A percentile compares a stretch with the other conserved stretches of the same genome.
Conservation (phyloP, 1,140 invertebrate species). For the Sminthurinus signatus region DNA sequence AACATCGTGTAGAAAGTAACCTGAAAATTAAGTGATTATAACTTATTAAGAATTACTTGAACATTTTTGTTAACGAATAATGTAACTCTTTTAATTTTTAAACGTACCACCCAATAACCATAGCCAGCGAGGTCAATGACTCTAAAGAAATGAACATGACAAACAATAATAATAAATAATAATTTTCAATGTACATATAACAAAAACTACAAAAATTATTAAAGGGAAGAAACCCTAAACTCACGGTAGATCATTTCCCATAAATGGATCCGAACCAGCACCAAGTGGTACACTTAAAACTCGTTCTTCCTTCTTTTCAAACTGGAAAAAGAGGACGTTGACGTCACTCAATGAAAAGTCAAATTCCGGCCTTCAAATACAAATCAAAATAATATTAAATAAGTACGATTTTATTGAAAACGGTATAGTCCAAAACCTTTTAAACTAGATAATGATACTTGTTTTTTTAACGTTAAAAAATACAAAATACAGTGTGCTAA, state of each 20-base stretch:
- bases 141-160: conserved; percentile 13
- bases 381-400: neutral
- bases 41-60: too few relatives aligned
- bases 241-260: conserved; percentile 26
- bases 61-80: too few relatives aligned
- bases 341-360: neutral
- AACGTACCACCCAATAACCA: conserved; percentile 18
- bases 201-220: neutral
- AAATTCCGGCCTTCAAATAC: neutral
- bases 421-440: neutral
- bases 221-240: neutral
- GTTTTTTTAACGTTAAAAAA: too few relatives aligned
- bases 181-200: neutral
- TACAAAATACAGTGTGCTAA: too few relatives aligned
- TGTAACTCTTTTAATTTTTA: neutral
- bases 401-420: too few relatives aligned
- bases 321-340: neutral
- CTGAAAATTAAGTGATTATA: too few relatives aligned
- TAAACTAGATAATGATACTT: too few relatives aligned
- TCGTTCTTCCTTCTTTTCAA: neutral
- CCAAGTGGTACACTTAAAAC: conserved; percentile 14
- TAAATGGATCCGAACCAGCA: conserved; percentile 15
- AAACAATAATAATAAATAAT: neutral
- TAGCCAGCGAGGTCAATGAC: conserved; percentile 26
- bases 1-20: too few relatives aligned